Evolutionary conservation across 2,888 invertebrate genomes (phyloP).

Genomic region (Andrena hattorfiana): DNA sequence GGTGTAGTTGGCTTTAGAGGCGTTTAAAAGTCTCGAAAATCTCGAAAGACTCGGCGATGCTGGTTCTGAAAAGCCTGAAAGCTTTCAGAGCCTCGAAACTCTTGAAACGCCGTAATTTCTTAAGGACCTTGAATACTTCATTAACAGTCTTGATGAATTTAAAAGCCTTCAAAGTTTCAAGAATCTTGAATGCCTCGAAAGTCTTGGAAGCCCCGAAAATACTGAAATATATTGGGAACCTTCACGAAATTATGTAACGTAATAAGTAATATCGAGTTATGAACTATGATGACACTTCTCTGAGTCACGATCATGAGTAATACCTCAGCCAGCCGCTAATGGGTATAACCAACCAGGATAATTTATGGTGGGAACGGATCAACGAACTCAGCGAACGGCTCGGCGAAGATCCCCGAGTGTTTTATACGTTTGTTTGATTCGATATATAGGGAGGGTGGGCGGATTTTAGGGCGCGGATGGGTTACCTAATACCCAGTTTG

Average conservation of each 20-base stretch:
- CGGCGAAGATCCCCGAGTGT: constrained; percentile 42
- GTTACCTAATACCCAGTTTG: constrained; percentile 49
- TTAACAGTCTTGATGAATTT: constrained; percentile 40
- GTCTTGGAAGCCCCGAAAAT: neutral
- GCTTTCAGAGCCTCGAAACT: constrained; percentile 23
- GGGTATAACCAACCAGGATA: constrained; percentile 7
- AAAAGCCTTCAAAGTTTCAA: neutral
- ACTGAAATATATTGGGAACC: neutral
- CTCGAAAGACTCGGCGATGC: constrained; percentile 1
- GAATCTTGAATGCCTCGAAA: neutral
- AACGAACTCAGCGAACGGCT: constrained; percentile 20
- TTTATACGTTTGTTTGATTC: constrained; percentile 54
- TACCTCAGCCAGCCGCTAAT: neutral
- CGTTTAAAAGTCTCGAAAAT: neutral
- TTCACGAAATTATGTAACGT: neutral
- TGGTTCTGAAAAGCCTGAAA: constrained; percentile 22
- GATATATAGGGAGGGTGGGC: constrained; percentile 22
- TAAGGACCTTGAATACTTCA: constrained; percentile 37
- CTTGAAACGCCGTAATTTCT: constrained; percentile 32
- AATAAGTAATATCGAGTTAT: neutral
- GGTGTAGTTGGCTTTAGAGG: neutral
- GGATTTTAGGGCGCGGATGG: constrained; percentile 35
- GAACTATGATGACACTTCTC: neutral
- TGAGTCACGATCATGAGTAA: constrained; percentile 8
- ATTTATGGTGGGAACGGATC: constrained; percentile 36